A percentile compares a stretch with the other conserved stretches of the same genome.
These are phyloP conservation scores for Dinocampus coccinellae DNA, from an alignment of 2,888 invertebrate genomes.

Conservation along the genomic window DNA sequence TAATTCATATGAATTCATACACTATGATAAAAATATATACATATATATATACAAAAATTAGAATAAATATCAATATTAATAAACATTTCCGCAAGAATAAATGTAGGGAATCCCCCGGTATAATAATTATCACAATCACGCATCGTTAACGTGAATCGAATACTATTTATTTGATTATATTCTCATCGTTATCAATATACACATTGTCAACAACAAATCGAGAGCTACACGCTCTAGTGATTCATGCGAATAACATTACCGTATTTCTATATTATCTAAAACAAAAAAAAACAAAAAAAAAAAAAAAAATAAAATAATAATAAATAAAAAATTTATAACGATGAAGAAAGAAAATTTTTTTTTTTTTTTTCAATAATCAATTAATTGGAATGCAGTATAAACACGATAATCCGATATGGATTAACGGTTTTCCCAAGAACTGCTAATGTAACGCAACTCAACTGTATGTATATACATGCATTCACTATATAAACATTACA, in stretches of 20 bases:
- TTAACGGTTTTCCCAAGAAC: conserved; percentile 3
- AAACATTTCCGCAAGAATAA: neutral
- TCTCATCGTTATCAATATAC: neutral
- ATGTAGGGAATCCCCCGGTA: neutral
- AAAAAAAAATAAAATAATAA: no score
- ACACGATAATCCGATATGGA: neutral
- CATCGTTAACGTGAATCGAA: neutral
- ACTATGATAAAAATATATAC: no score
- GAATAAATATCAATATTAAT: neutral
- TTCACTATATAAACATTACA: no score
- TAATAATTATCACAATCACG: neutral
- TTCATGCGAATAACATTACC: neutral
- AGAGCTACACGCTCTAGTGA: neutral
- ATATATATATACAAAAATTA: no score
- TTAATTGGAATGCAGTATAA: conserved; percentile 12
- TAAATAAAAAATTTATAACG: no score
- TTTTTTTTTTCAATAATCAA: neutral
- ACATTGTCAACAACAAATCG: neutral
- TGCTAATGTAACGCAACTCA: neutral
- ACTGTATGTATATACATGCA: neutral
- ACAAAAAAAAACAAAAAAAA: neutral
- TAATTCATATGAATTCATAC: neutral
- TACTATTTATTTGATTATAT: neutral
- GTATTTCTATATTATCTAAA: neutral
- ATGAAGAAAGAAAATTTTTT: no score